These are phyloP conservation scores for Cephus pygmeus DNA, from an alignment of 2,888 invertebrate genomes.

Conservation along the genomic window DNA sequence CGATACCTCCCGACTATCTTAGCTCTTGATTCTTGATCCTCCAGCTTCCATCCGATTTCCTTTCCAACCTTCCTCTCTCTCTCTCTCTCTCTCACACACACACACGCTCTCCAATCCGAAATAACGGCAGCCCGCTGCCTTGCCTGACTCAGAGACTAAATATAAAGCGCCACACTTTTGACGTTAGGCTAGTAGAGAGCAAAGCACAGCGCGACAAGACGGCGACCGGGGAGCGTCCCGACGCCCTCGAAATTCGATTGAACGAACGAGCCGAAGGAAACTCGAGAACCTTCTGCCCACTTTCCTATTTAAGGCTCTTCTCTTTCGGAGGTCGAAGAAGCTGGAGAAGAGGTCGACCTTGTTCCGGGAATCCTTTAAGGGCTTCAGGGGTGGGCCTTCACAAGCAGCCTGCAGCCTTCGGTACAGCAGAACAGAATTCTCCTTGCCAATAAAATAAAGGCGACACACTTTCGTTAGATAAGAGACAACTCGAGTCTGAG, in stretches of 20 bases:
- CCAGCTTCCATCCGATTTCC: not conserved
- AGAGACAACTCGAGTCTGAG: not conserved
- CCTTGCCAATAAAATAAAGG: not conserved
- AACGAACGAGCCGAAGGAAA: not conserved
- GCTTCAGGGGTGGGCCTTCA: not conserved
- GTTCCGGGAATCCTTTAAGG: not conserved
- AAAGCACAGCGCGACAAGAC: not conserved
- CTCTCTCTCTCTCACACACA: too few species aligned
- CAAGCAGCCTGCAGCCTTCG: not conserved
- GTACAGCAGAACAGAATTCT: not conserved
- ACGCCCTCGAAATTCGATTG: not conserved
- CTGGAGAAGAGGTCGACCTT: not conserved
- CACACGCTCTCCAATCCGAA: not conserved
- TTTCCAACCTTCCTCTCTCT: not conserved
- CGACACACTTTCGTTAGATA: too few species aligned
- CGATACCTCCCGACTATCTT: not conserved
- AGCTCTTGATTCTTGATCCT: not conserved
- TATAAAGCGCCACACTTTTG: constrained; percentile 42
- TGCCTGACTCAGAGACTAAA: constrained; percentile 48
- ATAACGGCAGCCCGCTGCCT: not conserved
- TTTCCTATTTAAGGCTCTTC: not conserved
- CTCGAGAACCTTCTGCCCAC: not conserved
- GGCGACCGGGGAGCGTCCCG: not conserved
- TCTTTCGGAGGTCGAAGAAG: not conserved
- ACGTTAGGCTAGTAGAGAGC: constrained; percentile 19